Evolutionary conservation across 2,888 invertebrate genomes (phyloP), one percentile per base, ranked within the genome.

Genomic region (Drosophila falleni): DNA sequence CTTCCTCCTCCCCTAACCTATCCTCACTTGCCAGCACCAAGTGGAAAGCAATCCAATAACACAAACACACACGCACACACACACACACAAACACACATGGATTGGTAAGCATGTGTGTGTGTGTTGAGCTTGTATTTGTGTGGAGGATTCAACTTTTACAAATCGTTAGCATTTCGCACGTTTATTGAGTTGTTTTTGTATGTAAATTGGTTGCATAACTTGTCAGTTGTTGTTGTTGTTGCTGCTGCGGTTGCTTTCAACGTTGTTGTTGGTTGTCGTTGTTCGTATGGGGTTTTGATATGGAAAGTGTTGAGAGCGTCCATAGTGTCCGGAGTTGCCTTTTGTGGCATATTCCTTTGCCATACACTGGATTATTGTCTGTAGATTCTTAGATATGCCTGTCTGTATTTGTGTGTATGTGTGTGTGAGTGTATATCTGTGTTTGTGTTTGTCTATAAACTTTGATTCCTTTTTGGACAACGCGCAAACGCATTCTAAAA

Each of bases 161-260:
- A 87, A 89, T 83, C 89, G 87, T 89, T 89, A 83, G 87, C 86
- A 87, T 87, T 87, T 88, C 89, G 80, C 87, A 87, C 87, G 89
- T 87, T 87, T 87, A 89, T 87, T 87, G 89, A 87, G 89, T 89
- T 87, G 87, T 89, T 89, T 87, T 89, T 87, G 82, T 87, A 81
- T 88, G 85, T 84, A 83, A 81, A 84, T 86, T 88, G 81, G 81
- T 81, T 82, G 83, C 87, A 84, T 87, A 84, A 84, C 84, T 84
- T 84, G 63, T 33, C 60, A 66, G 51, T 79, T 67, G 71, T 64
- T 75, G 44, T 49, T 49, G 58, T 31, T 49, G 50, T 49, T 59
- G 53, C 11, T 51, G 49, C 13, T 49, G 60, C 16, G 42, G 44
- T 62, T 44, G 11, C 9, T 42, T 41, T 51, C 60, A 51, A 49